phyloP scores from a whole-genome alignment of 1,140 invertebrate genomes.

The Helicoverpa zea region DNA sequence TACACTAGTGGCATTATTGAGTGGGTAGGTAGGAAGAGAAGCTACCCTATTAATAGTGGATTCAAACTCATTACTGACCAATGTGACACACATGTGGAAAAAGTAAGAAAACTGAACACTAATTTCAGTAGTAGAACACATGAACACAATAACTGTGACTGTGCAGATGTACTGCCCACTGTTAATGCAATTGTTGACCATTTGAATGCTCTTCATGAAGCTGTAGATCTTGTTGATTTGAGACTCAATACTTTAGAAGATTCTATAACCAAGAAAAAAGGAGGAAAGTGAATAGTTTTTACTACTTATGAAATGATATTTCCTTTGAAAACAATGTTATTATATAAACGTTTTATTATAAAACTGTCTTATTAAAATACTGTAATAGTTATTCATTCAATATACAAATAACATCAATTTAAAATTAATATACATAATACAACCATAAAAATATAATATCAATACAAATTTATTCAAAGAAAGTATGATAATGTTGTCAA shows the following conservation, averaged over 20 bases:
- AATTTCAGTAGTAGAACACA: slow-evolving; percentile 54
- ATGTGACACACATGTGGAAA: slow-evolving; percentile 59
- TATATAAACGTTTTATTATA: slow-evolving; percentile 37
- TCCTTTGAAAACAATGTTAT: too few species aligned
- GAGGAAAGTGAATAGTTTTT: slow-evolving; percentile 53
- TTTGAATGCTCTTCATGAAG: slow-evolving; percentile 83
- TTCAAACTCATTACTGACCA: slow-evolving; percentile 75
- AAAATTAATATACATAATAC: slow-evolving; percentile 43
- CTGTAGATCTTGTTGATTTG: slow-evolving; percentile 81
- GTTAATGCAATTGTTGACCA: slow-evolving; percentile 84
- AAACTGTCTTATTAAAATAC: slow-evolving; percentile 55
- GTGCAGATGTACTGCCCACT: slow-evolving; percentile 82
- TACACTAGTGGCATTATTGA: slow-evolving; percentile 83
- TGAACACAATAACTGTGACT: slow-evolving; percentile 75
- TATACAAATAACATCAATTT: slow-evolving; percentile 40
- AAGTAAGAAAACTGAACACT: slow-evolving; percentile 64
- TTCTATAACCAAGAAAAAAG: slow-evolving; percentile 61
- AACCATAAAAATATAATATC: slow-evolving; percentile 31
- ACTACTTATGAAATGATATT: neutral
- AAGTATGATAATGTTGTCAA: slow-evolving; percentile 36
- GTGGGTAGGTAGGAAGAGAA: slow-evolving; percentile 82
- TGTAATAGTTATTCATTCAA: slow-evolving; percentile 49
- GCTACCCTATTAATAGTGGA: slow-evolving; percentile 79
- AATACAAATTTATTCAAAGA: slow-evolving; percentile 16
- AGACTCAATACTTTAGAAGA: slow-evolving; percentile 81